These are phyloP conservation scores for Megalops cyprinoides DNA, from an alignment of 2,797 vertebrate species.

Conservation along the genomic window DNA sequence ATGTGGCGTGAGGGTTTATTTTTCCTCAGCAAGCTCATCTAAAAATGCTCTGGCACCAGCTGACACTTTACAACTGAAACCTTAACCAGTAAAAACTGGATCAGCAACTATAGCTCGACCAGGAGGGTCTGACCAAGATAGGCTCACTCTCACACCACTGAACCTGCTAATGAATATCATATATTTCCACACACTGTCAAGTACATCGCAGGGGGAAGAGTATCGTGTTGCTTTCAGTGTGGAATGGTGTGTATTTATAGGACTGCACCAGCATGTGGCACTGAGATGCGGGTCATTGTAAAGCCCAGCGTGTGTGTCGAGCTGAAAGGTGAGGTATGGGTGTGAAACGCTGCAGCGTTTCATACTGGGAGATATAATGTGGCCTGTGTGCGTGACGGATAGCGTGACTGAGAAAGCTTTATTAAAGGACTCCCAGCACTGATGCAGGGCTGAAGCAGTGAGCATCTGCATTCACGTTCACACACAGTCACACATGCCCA, in stretches of 20 bases:
- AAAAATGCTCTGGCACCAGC: too few species aligned
- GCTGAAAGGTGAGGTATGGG: too few species aligned
- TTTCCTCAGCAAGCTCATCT: too few species aligned
- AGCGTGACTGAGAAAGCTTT: constrained; percentile 49
- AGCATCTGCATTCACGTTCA: constrained; percentile 62
- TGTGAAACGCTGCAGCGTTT: constrained; percentile 35
- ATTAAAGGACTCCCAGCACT: constrained; percentile 42
- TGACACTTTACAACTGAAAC: too few species aligned
- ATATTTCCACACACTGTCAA: too few species aligned
- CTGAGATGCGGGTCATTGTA: neutral
- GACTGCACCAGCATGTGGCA: neutral
- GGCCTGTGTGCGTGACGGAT: constrained; percentile 54
- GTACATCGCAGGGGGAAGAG: too few species aligned
- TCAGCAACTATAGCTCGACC: too few species aligned
- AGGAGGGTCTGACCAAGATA: too few species aligned
- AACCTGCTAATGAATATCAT: too few species aligned
- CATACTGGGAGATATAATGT: constrained; percentile 42
- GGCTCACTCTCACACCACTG: too few species aligned
- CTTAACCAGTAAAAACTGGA: too few species aligned
- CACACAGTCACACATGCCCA: constrained; percentile 52
- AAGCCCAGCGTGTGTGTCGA: neutral
- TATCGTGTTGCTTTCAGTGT: neutral
- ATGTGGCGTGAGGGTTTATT: too few species aligned
- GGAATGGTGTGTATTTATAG: neutral
- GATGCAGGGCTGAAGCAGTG: constrained; percentile 59